A percentile compares a stretch with the other conserved stretches of the same genome.
Evolutionary conservation across 2,113 vertebrate genomes (phyloP).

Genomic region (Platanista minor): DNA sequence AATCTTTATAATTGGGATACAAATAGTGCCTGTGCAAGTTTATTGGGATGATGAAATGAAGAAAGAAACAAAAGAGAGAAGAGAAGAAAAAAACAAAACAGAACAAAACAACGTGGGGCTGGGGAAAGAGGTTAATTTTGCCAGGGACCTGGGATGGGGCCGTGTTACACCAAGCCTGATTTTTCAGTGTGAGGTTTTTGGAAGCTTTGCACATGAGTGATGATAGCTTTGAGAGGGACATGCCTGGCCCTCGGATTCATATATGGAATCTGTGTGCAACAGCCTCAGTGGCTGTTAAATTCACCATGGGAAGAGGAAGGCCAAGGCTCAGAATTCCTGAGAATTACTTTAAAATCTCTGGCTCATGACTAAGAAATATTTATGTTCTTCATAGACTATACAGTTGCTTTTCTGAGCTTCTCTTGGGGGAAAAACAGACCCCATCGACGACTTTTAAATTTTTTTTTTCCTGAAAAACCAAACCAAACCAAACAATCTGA

Average conservation of each 20-base stretch:
- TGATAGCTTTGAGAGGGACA: background rate
- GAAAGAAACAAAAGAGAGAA: background rate
- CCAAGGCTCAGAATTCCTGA: background rate
- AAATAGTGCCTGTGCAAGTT: background rate
- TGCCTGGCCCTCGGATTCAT: accelerated
- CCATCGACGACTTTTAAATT: background rate
- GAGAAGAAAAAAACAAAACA: background rate
- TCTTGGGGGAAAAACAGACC: background rate
- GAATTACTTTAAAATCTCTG: slow-evolving; percentile 31
- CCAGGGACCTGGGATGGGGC: background rate
- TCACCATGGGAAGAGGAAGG: background rate
- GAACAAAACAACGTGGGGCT: accelerated
- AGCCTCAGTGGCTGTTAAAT: background rate
- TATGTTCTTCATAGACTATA: slow-evolving; percentile 8
- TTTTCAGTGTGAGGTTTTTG: background rate
- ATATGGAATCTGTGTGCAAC: accelerated
- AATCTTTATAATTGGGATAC: background rate
- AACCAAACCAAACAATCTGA: background rate
- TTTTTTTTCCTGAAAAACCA: background rate
- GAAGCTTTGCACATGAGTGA: background rate
- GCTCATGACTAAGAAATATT: slow-evolving; percentile 16
- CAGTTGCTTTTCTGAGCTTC: slow-evolving; percentile 30
- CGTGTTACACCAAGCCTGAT: background rate
- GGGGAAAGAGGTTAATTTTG: background rate
- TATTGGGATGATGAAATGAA: background rate